Evolutionary conservation across 2,113 vertebrate genomes (phyloP).

Genomic region (Okapia johnstoni): DNA sequence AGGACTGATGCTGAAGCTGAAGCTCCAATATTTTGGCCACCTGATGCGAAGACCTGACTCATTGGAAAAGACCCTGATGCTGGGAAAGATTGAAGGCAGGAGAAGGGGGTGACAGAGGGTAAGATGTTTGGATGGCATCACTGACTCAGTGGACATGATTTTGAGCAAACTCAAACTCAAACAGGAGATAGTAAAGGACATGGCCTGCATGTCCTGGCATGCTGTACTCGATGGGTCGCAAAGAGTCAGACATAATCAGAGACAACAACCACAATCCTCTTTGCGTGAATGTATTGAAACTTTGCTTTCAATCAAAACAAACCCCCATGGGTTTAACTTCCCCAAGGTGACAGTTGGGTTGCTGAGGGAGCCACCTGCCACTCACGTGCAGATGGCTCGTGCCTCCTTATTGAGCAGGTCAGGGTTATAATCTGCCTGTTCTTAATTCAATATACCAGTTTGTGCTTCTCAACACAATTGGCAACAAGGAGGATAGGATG

Average conservation of each 20-base stretch:
- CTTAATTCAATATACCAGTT: background rate
- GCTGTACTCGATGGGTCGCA: background rate
- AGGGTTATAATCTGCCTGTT: background rate
- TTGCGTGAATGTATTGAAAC: background rate
- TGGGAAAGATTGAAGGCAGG: background rate
- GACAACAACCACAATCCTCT: background rate
- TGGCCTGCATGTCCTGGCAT: background rate
- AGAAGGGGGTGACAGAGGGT: background rate
- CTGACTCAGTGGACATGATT: background rate
- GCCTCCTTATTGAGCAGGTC: background rate
- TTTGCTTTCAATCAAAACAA: background rate
- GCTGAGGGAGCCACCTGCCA: background rate
- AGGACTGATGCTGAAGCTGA: background rate
- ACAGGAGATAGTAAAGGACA: background rate
- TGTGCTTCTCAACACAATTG: background rate
- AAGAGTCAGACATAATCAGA: background rate
- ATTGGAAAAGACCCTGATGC: background rate
- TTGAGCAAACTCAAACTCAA: background rate
- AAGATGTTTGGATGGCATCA: background rate
- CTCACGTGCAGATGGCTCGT: background rate
- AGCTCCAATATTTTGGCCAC: background rate
- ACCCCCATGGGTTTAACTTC: background rate
- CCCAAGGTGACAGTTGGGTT: background rate
- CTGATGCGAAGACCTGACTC: background rate
- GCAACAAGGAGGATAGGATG: background rate